Conservation (phyloP, 2,888 invertebrate species). For the Lepeophtheirus nordmannii region DNA sequence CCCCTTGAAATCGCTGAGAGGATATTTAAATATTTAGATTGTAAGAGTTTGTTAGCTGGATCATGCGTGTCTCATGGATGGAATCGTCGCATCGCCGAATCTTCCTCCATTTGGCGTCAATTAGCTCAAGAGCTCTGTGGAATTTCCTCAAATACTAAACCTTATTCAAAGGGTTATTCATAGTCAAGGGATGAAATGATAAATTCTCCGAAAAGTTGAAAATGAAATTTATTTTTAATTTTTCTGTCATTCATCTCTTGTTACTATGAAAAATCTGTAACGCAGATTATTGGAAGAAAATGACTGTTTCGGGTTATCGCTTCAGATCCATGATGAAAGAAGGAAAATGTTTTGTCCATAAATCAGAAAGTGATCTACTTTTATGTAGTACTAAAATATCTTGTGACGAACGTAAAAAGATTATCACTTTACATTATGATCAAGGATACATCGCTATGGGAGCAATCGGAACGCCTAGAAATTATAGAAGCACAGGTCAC, state of each 20-base stretch:
- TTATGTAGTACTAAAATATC: neutral
- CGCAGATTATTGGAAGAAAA: neutral
- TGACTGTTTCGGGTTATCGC: neutral
- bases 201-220: neutral
- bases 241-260: neutral
- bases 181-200: neutral
- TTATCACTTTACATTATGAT: neutral
- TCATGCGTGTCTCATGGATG: neutral
- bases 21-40: neutral
- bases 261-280: too few relatives aligned
- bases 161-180: neutral
- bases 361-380: neutral
- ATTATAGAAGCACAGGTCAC: neutral
- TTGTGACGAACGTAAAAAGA: neutral
- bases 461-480: neutral
- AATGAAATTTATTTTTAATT: neutral
- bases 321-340: neutral
- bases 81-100: neutral
- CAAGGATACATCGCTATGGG: neutral
- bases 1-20: slow-evolving; percentile 8
- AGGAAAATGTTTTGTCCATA: neutral
- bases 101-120: neutral
- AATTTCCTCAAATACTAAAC: neutral
- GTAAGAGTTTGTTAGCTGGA: neutral
- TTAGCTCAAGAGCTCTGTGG: neutral